phyloP scores from a whole-genome alignment of 1,140 invertebrate species.

The Aleiodes sp. region DNA sequence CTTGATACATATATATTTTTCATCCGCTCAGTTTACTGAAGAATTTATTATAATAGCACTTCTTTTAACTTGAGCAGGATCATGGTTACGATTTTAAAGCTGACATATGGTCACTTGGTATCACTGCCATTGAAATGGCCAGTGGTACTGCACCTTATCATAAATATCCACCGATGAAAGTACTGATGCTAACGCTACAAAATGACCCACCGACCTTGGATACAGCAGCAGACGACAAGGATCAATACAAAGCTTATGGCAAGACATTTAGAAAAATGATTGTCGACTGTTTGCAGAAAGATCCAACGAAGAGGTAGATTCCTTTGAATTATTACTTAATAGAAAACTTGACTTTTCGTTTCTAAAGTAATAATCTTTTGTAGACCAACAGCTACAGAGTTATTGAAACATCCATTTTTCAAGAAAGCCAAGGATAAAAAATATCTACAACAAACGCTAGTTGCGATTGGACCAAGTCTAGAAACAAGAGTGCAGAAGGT shows the following conservation, averaged over 20 bases:
- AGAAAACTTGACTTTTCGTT: no score
- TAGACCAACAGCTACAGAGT: slow-evolving; percentile 92
- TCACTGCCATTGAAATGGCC: slow-evolving; percentile 98
- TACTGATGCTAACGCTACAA: slow-evolving; percentile 96
- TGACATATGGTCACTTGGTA: slow-evolving; percentile 99
- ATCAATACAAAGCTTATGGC: slow-evolving; percentile 97
- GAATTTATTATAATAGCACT: slow-evolving; percentile 42
- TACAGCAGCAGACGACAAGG: slow-evolving; percentile 94
- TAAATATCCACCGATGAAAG: slow-evolving; percentile 99
- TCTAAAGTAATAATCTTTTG: slow-evolving; percentile 40
- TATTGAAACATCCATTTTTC: slow-evolving; percentile 98
- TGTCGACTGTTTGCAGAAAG: slow-evolving; percentile 93
- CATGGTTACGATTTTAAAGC: slow-evolving; percentile 99
- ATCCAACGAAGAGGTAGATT: slow-evolving; percentile 84
- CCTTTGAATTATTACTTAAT: slow-evolving; percentile 6
- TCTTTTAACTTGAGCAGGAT: slow-evolving; percentile 72
- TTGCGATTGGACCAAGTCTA: slow-evolving; percentile 86
- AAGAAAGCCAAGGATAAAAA: slow-evolving; percentile 98
- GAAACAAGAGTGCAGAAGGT: slow-evolving; percentile 91
- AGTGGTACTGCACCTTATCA: slow-evolving; percentile 99
- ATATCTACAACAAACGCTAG: slow-evolving; percentile 90
- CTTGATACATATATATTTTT: neutral
- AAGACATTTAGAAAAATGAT: slow-evolving; percentile 98
- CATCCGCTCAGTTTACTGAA: neutral
- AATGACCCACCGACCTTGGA: slow-evolving; percentile 98